Evolutionary conservation across 2,888 invertebrate species (phyloP), one percentile per base, ranked within the genome.

Genomic region (Eubasilissa splendida): DNA sequence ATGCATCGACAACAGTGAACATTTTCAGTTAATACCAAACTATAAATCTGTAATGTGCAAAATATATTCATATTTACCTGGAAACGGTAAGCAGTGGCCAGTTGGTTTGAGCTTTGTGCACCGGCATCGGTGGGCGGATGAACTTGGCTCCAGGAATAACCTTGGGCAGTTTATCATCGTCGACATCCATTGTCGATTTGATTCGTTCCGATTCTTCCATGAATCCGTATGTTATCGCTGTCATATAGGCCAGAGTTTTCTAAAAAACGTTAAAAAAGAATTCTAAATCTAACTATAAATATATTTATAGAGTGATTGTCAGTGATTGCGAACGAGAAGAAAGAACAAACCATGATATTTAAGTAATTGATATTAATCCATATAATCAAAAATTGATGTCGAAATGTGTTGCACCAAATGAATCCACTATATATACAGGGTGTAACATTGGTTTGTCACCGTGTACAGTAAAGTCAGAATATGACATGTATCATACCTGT

Each of bases 81-180:
- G 97, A 96, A 0, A 99, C 96, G 0, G 98, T 97, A 42, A 99
- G 90, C 10, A 98, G 88, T 0, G 99, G 99, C 99, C 99, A 99
- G 88, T 99, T 99, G 75, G 95, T 94, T 88, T 99, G 98, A n/a
- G 96, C 95, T 85, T 95, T 94, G 84, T 93, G 94, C 74, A 98
- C 94, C 0, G 99, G 99, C 22, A 96, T 93, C 0, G 98, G 97
- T 0, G 99, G 99, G 80, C 94, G 92, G 50, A 99, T 90, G 74
- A 97, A 91, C 83, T 91, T 91, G 0, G 98, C 97, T 85, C 93
- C 91, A 0, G 94, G 93, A 86, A 95, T 94, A 0, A 96, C 90
- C 77, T 94, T 93, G 0, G 96, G 96, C 63, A 96, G 86, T 11
- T 92, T 91, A n/a, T 88, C 84, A 14, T 90, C 91, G 4, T 93